Base-by-base conservation (phyloP, 1,140 invertebrate species). In the Musca domestica region DNA sequence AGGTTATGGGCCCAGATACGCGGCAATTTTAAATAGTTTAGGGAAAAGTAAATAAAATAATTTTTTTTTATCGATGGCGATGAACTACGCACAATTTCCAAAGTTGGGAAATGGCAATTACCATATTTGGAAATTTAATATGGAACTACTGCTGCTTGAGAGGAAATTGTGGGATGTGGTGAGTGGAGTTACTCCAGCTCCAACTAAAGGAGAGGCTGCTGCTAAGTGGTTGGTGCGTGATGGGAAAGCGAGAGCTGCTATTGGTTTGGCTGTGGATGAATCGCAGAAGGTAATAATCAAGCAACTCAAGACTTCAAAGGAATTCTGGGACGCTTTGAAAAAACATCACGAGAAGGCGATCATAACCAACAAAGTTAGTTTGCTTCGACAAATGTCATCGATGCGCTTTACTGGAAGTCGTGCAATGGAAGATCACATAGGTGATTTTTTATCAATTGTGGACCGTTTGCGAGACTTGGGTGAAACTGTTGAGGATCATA, bases 401-500 rank as follows among this genome's bases (percentile, higher is more conserved):
- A 63, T 10, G 17, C 22, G 19, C 10, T 46, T 64, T 10, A 15
- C 20, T 46, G 12, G 27, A 23, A 30, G 61, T 14, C 61, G 20
- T 17, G 41, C 6, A 17, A 67, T 67, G 51, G 51, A 52, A 14
- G 23, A 23, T 23, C 72, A 76, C 20, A 71, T 76, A 0, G 69
- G 72, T 14, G 17, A 49, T 6, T 73, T 74, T 2, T 72, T 74
- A 71, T 22, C 68, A 17, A 65, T 72, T 0, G 73, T 76, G 0
- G 72, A 66, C 9, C 49, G 73, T 4, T 66, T 74, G 7, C 67
- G 68, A 5, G 63, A 65, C 30, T 71, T 71, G 0, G 74, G 71
- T 0, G 72, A 72, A 19, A 63, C 68, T 1, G 58, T 76, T 0
- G 71, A 70, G 14, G 70, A 76, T 22, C 69, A 76, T 0, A 71